A percentile compares a stretch with the other conserved stretches of the same genome.
Evolutionary conservation across 1,140 invertebrate species (phyloP).

Genomic region (Galleria mellonella): DNA sequence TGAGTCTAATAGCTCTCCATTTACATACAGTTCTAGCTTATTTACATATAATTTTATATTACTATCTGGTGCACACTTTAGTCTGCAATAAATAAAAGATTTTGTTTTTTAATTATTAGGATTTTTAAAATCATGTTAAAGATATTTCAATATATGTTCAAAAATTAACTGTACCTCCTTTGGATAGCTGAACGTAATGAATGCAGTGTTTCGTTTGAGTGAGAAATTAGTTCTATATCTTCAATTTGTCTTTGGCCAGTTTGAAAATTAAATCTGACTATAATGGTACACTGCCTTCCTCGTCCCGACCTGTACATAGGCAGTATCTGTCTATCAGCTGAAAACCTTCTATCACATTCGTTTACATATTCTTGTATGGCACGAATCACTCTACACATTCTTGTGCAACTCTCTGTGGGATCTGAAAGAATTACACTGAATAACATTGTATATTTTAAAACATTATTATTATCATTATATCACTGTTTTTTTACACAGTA

Average conservation of each 20-base stretch:
- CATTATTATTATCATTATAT: not conserved
- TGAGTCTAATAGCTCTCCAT: conserved; percentile 91
- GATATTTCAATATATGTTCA: not conserved
- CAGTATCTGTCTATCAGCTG: conserved; percentile 91
- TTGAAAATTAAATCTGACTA: conserved; percentile 87
- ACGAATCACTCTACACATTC: conserved; percentile 94
- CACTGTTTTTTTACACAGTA: not conserved
- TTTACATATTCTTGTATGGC: conserved; percentile 96
- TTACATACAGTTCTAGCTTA: conserved; percentile 93
- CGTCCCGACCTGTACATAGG: conserved; percentile 92
- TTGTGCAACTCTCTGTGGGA: conserved; percentile 68
- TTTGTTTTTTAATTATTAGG: conserved; percentile 4
- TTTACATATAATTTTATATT: conserved; percentile 89
- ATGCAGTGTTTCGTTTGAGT: conserved; percentile 94
- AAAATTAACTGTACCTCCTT: conserved; percentile 43
- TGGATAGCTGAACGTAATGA: conserved; percentile 78
- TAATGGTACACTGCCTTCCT: conserved; percentile 91
- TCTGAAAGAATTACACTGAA: conserved; percentile 42
- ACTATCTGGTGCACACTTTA: conserved; percentile 80
- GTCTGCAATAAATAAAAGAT: conserved; percentile 46
- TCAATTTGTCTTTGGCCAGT: conserved; percentile 92
- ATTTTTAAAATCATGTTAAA: not conserved
- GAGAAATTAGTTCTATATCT: conserved; percentile 94
- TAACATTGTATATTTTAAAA: not conserved
- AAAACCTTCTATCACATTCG: conserved; percentile 95